Base-by-base conservation (phyloP, 2,113 vertebrate species). In the Propithecus coquereli region DNA sequence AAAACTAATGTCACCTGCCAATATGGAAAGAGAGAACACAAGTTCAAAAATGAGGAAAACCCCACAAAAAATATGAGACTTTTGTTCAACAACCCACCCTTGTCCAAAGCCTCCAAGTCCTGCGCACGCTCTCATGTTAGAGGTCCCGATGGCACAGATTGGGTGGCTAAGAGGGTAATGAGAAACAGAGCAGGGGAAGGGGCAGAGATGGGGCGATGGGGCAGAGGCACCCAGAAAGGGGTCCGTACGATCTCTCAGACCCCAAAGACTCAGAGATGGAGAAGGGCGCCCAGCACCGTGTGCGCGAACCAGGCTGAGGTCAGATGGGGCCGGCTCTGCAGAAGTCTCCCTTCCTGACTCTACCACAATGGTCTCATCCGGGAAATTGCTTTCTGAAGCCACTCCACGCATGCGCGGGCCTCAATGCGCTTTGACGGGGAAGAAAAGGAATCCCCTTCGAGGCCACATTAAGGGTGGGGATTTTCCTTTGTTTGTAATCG, bases 401-500 rank as follows among this genome's bases (percentile, higher is more conserved):
- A 76, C 63, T 34, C 27, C 0, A 7, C 30, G 54, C 50, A 0
- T 73, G 14, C 0, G 54, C 70, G 14, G 0, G 57, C 0, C 0
- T 65, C 32, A 50, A 50, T 30, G 2, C 43, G 16, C 87, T 83
- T 81, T 0, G 45, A 74, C 63, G 86, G 71, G 45, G 2, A 50
- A 40, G 16, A 8, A 84, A 61, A 92, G 86, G 80, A 97, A 82
- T 70, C 14, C 14, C 74, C 96, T 96, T 85, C 8, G 87, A 97
- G 83, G 91, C 68, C 18, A 1, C 92, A 81, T 96, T 89, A 81
- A 18, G 13, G 95, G 90, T 71, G 91, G 86, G 98, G 94, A 6
- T 94, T 95, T 95, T 96, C 98, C 97, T 98, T 98, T 98, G 97
- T 98, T 98, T 98, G 97, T 97, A 50, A 54, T 96, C 97, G 97